Conservation (phyloP, 2,888 invertebrate species). For the Lobophora halterata region DNA sequence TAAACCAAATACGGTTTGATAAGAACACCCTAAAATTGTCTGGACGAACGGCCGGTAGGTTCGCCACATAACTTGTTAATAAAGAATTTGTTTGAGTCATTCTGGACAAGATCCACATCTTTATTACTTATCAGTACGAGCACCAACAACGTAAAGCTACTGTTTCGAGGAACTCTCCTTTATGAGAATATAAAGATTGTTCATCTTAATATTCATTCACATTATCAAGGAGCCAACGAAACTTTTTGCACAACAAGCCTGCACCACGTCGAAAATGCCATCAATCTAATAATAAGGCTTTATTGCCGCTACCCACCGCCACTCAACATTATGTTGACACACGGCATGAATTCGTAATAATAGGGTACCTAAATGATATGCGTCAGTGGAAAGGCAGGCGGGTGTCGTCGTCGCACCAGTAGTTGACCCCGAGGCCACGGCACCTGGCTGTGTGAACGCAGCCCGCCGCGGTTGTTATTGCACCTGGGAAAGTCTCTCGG, state of each 20-base stretch:
- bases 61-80: constrained; percentile 19
- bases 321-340: constrained; percentile 27
- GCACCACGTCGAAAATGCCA: constrained; percentile 29
- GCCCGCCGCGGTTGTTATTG: constrained; percentile 49
- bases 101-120: constrained; percentile 44
- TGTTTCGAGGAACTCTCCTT: constrained; percentile 49
- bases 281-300: constrained; percentile 27
- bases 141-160: constrained; percentile 49
- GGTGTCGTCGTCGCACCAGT: constrained; percentile 26
- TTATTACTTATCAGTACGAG: constrained; percentile 48
- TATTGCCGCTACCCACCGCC: constrained; percentile 28
- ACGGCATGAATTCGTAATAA: constrained; percentile 30
- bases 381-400: constrained; percentile 26
- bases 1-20: constrained; percentile 3
- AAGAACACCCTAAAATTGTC: constrained; percentile 9
- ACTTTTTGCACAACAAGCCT: constrained; percentile 42
- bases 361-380: constrained; percentile 27
- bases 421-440: constrained; percentile 52
- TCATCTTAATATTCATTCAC: no score
- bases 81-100: constrained; percentile 32
- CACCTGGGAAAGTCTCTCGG: constrained; percentile 69
- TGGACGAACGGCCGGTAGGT: constrained; percentile 29
- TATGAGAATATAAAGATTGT: constrained; percentile 46
- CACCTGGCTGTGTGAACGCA: constrained; percentile 54
- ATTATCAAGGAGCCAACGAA: constrained; percentile 40